Base-by-base conservation (phyloP, 23 tunicate species). In the Ciona savignyi region DNA sequence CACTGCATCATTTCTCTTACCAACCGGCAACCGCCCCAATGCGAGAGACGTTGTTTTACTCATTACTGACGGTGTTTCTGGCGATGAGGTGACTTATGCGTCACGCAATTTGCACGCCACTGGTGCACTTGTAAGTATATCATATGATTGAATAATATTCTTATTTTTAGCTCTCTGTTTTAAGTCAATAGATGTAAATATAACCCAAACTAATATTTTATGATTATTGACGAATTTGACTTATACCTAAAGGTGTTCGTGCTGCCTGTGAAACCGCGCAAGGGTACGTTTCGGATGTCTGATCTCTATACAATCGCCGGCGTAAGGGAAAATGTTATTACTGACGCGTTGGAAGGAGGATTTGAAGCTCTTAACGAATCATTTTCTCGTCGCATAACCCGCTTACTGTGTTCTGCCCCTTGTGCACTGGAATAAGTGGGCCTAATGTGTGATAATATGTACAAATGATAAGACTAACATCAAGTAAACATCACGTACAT, bases 191-290 rank as follows among this genome's bases (percentile, higher is more conserved):
- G n/a, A n/a, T n/a, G n/a, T n/a, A n/a, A n/a, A n/a, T n/a, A n/a
- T n/a, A n/a, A n/a, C n/a, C n/a, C n/a, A n/a, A n/a, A n/a, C n/a
- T n/a, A n/a, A n/a, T n/a, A n/a, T n/a, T n/a, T n/a, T n/a, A n/a
- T n/a, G n/a, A n/a, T n/a, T n/a, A n/a, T n/a, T n/a, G n/a, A n/a
- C n/a, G n/a, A n/a, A n/a, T n/a, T n/a, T n/a, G n/a, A n/a, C n/a
- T n/a, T n/a, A n/a, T n/a, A n/a, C n/a, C n/a, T n/a, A n/a, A n/a
- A 86, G 93, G 82, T 79, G 0, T 86, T 78, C 33, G 93, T 86
- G 25, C 72, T 86, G 21, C 93, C 93, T 42, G 81, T 86, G 28
- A 33, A 62, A 65, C 77, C 77, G 0, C 80, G 75, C 23, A 49
- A 34, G 3, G 93, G 84, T 34, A 32, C 66, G 0, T 33, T 86